Evolutionary conservation across 2,113 vertebrate genomes (phyloP).

Genomic region (Budorcas taxicolor): DNA sequence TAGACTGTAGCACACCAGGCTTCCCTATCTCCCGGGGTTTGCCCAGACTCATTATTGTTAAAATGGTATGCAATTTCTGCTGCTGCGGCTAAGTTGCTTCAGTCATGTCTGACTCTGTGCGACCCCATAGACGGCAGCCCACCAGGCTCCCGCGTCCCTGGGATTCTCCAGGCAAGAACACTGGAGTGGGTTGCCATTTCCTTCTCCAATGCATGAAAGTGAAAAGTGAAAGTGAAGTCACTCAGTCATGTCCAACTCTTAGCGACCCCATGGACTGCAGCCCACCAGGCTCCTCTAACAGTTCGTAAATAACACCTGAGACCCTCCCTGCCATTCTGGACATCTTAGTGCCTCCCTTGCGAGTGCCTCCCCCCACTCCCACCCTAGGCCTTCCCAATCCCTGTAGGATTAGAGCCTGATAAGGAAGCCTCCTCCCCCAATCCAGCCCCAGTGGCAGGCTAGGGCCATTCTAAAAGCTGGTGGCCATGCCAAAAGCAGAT

Average conservation of each 20-base stretch:
- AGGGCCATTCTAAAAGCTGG: neutral
- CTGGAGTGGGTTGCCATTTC: too few relatives aligned
- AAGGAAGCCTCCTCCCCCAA: neutral
- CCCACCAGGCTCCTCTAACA: neutral
- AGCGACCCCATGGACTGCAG: too few relatives aligned
- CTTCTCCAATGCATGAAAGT: too few relatives aligned
- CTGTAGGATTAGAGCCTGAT: neutral
- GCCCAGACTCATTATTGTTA: neutral
- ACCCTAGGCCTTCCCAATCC: neutral
- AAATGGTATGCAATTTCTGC: neutral
- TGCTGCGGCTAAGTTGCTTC: too few relatives aligned
- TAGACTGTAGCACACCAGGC: neutral
- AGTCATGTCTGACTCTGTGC: too few relatives aligned
- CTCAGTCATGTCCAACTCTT: too few relatives aligned
- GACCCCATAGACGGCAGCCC: too few relatives aligned
- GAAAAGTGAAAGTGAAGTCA: too few relatives aligned
- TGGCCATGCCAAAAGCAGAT: neutral
- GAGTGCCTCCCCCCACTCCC: neutral
- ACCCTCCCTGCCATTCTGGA: neutral
- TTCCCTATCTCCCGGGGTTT: neutral
- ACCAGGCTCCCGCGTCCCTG: too few relatives aligned
- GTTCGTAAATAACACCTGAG: neutral
- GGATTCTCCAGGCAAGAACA: too few relatives aligned
- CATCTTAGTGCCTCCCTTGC: neutral
- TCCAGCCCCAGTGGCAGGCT: neutral